Conservation (phyloP, 2,113 vertebrate genomes). For the Syngnathoides biaculeatus region DNA sequence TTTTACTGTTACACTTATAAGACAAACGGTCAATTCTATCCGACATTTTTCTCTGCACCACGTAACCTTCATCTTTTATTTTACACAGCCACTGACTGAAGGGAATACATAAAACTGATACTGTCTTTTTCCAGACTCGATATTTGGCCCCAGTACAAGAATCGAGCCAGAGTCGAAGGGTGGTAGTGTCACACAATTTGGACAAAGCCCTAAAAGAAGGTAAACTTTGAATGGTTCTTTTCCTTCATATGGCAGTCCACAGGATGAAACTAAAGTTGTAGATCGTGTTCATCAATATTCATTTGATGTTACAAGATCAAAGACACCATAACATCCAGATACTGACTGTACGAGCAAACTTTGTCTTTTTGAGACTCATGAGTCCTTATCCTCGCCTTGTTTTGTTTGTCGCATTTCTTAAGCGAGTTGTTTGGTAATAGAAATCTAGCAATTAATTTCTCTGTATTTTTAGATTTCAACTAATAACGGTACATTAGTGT, state of each 20-base stretch:
- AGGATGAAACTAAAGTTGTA: background rate
- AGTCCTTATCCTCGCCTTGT: too few relatives aligned
- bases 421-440: too few relatives aligned
- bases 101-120: constrained; percentile 1
- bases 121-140: constrained; percentile 70
- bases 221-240: constrained; percentile 56
- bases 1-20: constrained; percentile 5
- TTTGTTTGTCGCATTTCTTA: too few relatives aligned
- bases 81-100: background rate
- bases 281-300: background rate
- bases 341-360: background rate
- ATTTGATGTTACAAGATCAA: background rate
- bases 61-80: background rate
- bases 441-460: too few relatives aligned
- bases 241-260: background rate
- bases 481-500: background rate
- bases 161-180: constrained; percentile 78
- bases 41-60: background rate
- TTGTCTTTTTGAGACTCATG: too few relatives aligned
- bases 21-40: background rate
- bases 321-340: background rate
- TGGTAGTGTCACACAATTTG: constrained; percentile 95
- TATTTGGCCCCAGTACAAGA: constrained; percentile 77
- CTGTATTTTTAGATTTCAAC: background rate
- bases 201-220: constrained; percentile 96